These are phyloP conservation scores for Chaetodon auriga DNA, from an alignment of 2,113 vertebrate species.

Conservation along the genomic window DNA sequence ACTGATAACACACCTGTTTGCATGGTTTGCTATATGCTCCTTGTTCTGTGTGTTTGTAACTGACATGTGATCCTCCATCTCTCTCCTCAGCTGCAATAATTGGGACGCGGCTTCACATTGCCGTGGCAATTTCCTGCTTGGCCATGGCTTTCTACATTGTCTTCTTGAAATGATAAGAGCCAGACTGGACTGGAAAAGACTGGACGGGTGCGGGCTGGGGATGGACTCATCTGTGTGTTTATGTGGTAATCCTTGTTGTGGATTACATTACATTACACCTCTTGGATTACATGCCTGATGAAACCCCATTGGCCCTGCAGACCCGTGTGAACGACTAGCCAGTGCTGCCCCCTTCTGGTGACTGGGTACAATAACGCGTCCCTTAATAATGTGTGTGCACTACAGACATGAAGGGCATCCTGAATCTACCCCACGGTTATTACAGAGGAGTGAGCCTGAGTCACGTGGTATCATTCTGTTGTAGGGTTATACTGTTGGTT, in stretches of 20 bases:
- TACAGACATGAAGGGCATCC: conserved; percentile 46
- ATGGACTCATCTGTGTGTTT: conserved; percentile 42
- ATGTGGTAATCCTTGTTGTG: conserved; percentile 37
- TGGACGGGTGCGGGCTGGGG: conserved; percentile 34
- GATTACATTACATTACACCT: conserved; percentile 36
- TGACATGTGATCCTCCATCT: conserved; percentile 2
- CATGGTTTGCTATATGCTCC: not conserved
- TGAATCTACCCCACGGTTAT: conserved; percentile 39
- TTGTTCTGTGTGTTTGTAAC: not conserved
- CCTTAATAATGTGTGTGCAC: conserved; percentile 41
- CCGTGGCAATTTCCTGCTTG: conserved; percentile 89
- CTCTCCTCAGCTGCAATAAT: conserved; percentile 89
- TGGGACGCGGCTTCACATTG: conserved; percentile 91
- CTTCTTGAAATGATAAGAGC: conserved; percentile 89
- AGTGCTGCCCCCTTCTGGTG: conserved; percentile 66
- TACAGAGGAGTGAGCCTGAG: conserved; percentile 27
- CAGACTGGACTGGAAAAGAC: conserved; percentile 31
- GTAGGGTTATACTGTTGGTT: conserved; percentile 42
- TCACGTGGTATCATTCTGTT: conserved; percentile 43
- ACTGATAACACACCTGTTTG: not conserved
- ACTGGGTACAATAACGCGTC: conserved; percentile 46
- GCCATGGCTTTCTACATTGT: conserved; percentile 93
- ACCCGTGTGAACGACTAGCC: conserved; percentile 51
- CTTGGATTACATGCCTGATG: conserved; percentile 49
- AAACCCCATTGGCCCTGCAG: conserved; percentile 35